These are phyloP conservation scores for Onychostruthus taczanowskii DNA, from an alignment of 2,113 vertebrate species.

Conservation along the genomic window DNA sequence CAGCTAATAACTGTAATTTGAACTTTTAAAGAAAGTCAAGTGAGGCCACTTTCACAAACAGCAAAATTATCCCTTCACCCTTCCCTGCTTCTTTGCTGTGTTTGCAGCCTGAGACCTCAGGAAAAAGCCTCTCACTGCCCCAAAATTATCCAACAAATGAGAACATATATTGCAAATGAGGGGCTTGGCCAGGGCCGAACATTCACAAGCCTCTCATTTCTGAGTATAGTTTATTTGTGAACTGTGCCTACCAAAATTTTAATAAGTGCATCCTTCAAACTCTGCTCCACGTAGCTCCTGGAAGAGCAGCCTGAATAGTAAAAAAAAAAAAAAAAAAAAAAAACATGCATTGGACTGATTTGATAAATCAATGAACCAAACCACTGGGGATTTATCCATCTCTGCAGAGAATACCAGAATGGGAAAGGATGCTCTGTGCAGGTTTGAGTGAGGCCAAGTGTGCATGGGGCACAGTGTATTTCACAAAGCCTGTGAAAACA, in stretches of 20 bases:
- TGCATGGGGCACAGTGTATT: accelerated
- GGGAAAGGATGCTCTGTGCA: background rate
- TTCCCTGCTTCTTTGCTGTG: background rate
- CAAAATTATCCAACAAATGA: background rate
- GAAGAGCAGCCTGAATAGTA: background rate
- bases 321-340: background rate
- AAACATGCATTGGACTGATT: background rate
- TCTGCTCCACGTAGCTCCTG: background rate
- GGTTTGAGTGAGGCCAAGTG: background rate
- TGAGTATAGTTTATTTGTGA: background rate
- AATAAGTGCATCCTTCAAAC: background rate
- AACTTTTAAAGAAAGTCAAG: background rate
- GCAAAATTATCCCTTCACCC: background rate
- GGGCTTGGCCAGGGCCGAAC: background rate
- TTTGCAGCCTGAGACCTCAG: background rate
- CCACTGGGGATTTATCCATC: background rate
- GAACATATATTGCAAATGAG: background rate
- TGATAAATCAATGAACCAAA: background rate
- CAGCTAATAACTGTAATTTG: background rate
- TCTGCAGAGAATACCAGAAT: background rate
- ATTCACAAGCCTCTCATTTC: accelerated
- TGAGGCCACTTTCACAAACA: background rate
- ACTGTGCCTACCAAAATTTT: background rate
- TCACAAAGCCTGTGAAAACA: background rate
- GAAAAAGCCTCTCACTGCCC: background rate